These are phyloP conservation scores for Mythimna albipuncta DNA, from an alignment of 2,888 invertebrate genomes.

Conservation along the genomic window DNA sequence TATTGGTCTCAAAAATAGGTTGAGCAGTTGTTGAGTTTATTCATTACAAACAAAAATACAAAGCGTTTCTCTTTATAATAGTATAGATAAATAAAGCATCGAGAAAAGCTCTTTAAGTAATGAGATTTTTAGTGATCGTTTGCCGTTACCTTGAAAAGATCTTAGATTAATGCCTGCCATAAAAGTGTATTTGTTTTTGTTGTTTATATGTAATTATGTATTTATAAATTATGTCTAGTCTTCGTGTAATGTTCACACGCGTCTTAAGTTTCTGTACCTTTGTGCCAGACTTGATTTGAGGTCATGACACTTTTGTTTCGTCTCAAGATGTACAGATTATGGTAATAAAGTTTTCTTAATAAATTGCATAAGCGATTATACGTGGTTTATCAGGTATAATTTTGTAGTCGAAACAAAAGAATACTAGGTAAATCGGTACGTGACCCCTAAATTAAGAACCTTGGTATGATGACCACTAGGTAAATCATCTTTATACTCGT, in stretches of 20 bases:
- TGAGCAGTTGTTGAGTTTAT: too few relatives aligned
- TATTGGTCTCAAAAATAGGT: too few relatives aligned
- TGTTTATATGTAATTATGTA: constrained; percentile 34
- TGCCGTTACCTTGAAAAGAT: constrained; percentile 50
- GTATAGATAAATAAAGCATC: constrained; percentile 61
- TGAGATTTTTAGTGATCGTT: constrained; percentile 53
- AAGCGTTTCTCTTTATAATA: background rate
- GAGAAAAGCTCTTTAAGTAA: constrained; percentile 64
- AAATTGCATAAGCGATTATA: background rate
- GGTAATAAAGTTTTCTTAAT: constrained; percentile 11
- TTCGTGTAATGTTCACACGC: constrained; percentile 24
- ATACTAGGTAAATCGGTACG: too few relatives aligned
- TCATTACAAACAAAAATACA: background rate
- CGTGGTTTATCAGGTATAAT: background rate
- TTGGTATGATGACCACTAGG: background rate
- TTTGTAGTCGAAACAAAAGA: background rate
- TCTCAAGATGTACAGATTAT: constrained; percentile 20
- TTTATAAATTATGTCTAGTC: constrained; percentile 31
- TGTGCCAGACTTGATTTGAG: constrained; percentile 23
- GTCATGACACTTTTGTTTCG: constrained; percentile 22
- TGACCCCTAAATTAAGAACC: background rate
- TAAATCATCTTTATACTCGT: background rate
- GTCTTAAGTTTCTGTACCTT: constrained; percentile 21
- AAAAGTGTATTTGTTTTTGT: constrained; percentile 29
- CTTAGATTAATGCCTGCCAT: constrained; percentile 36